Evolutionary conservation across 2,113 vertebrate genomes (phyloP), one percentile per base, ranked within the genome.

Genomic region (Terrapene triunguis): DNA sequence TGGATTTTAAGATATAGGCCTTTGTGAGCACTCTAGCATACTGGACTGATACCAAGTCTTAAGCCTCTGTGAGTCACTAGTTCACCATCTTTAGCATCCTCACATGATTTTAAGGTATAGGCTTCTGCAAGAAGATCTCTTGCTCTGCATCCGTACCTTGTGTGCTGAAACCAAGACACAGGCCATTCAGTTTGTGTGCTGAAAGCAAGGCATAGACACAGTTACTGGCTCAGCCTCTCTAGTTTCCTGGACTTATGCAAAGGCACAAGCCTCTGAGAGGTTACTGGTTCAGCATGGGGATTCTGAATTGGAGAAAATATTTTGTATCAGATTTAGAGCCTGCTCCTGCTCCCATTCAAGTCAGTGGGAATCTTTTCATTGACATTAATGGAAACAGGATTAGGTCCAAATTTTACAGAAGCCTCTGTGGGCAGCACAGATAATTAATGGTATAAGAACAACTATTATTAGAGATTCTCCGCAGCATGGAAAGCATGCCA

Each of bases 281-380:
- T 57, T 89, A 50, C 35, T 48, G 59, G 35, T 35, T 65, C 29
- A 89, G 42, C 12, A 50, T 32, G 72, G 83, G 48, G 8, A 72
- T 72, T 86, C 80, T 29, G 8, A 94, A 87, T 32, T 21, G 27
- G 8, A 74, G 89, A 62, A 84, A 81, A 84, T n/a, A 8, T 1
- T 76, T 81, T 17, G 10, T 22, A 24, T 80, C 17, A 8, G 72
- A 24, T 62, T 80, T 88, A 25, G 19, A 74, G 12, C 25, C 65
- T 62, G 27, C 25, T 27, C 55, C 25, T 35, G 32, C 35, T 69
- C 8, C 27, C 0, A 0, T 47, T 85, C 42, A 62, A n/a, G 0
- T 0, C 44, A 51, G 80, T 2, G 27, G 53, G 48, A 69, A 86
- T 69, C 54, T 80, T 89, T 51, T 69, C 35, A n/a, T 21, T 90